Evolutionary conservation across 2,797 vertebrate genomes (phyloP).

Genomic region (Phrynocephalus vlangalii): DNA sequence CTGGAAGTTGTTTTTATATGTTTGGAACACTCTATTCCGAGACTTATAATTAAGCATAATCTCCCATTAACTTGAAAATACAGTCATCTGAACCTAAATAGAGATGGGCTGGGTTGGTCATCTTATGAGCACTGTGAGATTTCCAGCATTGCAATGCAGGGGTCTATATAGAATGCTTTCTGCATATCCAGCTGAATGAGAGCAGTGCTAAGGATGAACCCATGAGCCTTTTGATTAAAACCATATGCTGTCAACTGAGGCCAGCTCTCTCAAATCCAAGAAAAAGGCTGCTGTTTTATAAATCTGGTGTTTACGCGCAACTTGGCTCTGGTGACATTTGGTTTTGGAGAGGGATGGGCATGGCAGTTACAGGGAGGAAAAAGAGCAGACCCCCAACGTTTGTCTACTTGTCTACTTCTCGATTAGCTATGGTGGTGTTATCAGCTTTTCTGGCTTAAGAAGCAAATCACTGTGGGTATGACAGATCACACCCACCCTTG

Average conservation of each 20-base stretch:
- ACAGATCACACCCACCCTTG: rapidly evolving
- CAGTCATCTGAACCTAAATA: background rate
- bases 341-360: background rate
- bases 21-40: background rate
- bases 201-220: background rate
- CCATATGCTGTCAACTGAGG: no score
- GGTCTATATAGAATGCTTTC: background rate
- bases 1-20: background rate
- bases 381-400: background rate
- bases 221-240: background rate
- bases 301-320: background rate
- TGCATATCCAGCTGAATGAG: background rate
- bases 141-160: background rate
- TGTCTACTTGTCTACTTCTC: slow-evolving; percentile 7
- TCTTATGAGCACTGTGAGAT: background rate
- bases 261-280: background rate
- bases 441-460: slow-evolving; percentile 53
- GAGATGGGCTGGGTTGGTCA: background rate
- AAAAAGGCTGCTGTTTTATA: background rate
- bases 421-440: slow-evolving; percentile 41
- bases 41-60: rapidly evolving
- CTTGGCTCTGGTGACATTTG: background rate
- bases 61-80: background rate
- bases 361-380: background rate
- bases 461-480: slow-evolving; percentile 37